These are phyloP conservation scores for Erythrocebus patas DNA, from an alignment of 2,113 vertebrate genomes.

Conservation along the genomic window DNA sequence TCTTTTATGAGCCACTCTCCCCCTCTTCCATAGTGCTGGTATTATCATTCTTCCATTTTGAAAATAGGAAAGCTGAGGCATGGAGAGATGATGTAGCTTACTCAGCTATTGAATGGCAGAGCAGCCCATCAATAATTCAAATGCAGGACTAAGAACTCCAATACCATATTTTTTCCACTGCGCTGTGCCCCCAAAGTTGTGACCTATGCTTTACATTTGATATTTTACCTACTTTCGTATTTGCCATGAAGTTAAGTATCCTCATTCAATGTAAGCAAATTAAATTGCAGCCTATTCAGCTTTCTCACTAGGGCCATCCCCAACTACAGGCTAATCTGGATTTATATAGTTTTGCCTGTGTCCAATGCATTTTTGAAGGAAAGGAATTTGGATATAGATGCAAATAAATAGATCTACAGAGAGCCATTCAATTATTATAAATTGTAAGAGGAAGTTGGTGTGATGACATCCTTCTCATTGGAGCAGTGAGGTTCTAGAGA, in stretches of 20 bases:
- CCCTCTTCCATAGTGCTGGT: not conserved
- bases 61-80: not conserved
- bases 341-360: not conserved
- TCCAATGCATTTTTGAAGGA: not conserved
- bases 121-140: not conserved
- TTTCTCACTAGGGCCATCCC: not conserved
- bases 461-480: constrained; percentile 53
- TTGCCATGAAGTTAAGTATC: not conserved
- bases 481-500: constrained; percentile 14
- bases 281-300: not conserved
- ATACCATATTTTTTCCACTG: not conserved
- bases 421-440: not conserved
- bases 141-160: not conserved
- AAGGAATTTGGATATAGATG: not conserved
- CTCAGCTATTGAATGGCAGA: not conserved
- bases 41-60: not conserved
- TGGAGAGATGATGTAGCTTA: not conserved
- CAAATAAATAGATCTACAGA: not conserved
- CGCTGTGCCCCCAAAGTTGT: not conserved
- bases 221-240: not conserved
- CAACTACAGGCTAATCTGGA: not conserved
- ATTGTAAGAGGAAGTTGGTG: not conserved
- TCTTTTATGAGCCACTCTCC: not conserved
- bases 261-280: not conserved
- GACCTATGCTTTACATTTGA: not conserved